Conservation (phyloP, 2,113 vertebrate species). For the Ursus arctos region DNA sequence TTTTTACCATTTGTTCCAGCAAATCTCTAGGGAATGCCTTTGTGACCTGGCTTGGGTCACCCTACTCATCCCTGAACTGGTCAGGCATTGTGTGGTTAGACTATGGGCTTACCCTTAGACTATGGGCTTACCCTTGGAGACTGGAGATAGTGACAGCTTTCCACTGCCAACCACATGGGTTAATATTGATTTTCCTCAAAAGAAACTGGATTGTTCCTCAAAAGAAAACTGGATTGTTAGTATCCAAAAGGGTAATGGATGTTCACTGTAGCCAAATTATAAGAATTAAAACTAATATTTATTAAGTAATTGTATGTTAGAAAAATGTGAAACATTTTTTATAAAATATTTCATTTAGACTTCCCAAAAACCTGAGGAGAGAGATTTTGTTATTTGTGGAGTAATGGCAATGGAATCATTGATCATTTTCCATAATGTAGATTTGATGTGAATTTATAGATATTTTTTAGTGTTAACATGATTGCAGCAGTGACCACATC, state of each 20-base stretch:
- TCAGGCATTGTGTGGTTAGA: background rate
- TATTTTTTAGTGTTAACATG: conserved; percentile 26
- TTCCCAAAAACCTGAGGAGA: background rate
- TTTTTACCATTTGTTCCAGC: background rate
- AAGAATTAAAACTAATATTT: conserved; percentile 31
- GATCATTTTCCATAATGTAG: conserved; percentile 48
- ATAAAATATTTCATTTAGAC: background rate
- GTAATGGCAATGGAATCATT: background rate
- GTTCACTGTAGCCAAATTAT: background rate
- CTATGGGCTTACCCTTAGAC: background rate
- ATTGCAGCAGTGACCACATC: background rate
- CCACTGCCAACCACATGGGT: background rate
- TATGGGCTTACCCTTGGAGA: background rate
- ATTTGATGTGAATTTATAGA: conserved; percentile 17
- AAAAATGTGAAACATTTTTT: background rate
- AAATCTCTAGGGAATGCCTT: background rate
- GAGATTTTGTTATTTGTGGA: background rate
- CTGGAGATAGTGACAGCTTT: background rate
- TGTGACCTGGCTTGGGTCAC: background rate
- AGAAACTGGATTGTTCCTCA: background rate
- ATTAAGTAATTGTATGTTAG: background rate
- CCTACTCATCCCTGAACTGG: background rate
- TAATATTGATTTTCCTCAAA: background rate
- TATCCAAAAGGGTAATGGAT: background rate
- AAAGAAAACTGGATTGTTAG: background rate